These are phyloP conservation scores for Cladopsammia gracilis DNA, from an alignment of 64 coral and sea anemone genomes.

Conservation along the genomic window DNA sequence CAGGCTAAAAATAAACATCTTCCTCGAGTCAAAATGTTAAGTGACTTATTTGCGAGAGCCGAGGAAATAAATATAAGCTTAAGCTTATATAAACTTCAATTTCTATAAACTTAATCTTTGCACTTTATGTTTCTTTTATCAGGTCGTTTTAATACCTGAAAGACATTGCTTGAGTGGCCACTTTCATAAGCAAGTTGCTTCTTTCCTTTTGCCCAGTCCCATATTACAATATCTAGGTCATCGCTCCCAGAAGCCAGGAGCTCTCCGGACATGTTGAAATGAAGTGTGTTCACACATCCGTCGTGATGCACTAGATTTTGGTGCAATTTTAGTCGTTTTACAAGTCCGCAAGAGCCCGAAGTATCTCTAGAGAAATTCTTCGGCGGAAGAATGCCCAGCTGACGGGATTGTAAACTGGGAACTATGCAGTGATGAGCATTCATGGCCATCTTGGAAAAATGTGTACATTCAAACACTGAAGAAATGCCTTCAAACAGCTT, in stretches of 20 bases:
- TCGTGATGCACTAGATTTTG: slow-evolving; percentile 87
- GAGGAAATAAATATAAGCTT: no score
- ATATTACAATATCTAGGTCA: slow-evolving; percentile 94
- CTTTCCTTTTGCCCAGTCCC: slow-evolving; percentile 98
- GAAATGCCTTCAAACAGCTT: not conserved
- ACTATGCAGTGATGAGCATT: slow-evolving; percentile 49
- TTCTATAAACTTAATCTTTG: not conserved
- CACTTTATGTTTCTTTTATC: not conserved
- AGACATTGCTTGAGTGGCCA: slow-evolving; percentile 97
- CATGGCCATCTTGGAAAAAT: slow-evolving; percentile 79
- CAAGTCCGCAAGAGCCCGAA: slow-evolving; percentile 79
- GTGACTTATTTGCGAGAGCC: not conserved
- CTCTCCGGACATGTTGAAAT: slow-evolving; percentile 91
- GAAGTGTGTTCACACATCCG: slow-evolving; percentile 97
- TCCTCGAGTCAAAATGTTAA: no score
- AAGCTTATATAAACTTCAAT: no score
- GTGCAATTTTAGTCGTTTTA: slow-evolving; percentile 80
- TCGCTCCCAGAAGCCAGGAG: slow-evolving; percentile 95
- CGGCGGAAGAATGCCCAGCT: slow-evolving; percentile 83
- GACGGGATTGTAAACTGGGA: slow-evolving; percentile 72
- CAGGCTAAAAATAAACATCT: no score
- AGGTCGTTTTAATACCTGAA: slow-evolving; percentile 82
- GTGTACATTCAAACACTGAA: not conserved
- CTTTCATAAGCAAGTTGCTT: slow-evolving; percentile 94
- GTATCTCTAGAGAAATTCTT: slow-evolving; percentile 80